Conservation (phyloP, 2,797 vertebrate species). For the Lophius americanus region DNA sequence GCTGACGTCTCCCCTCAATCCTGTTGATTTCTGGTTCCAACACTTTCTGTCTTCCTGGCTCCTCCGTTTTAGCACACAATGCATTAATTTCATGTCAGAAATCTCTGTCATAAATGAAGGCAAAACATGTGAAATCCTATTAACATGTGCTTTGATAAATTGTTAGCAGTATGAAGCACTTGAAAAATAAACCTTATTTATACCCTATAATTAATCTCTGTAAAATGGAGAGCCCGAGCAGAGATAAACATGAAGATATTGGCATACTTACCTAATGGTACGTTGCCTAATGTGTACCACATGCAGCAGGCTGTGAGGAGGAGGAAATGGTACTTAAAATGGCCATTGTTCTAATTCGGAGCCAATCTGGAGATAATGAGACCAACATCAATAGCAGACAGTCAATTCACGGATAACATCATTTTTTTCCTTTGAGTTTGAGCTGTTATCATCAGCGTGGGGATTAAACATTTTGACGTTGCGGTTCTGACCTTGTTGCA, state of each 20-base stretch:
- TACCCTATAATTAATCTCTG: constrained; percentile 40
- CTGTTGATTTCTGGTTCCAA: constrained; percentile 77
- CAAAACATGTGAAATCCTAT: neutral
- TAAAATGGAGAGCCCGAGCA: constrained; percentile 45
- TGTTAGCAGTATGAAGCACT: neutral
- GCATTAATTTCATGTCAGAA: neutral
- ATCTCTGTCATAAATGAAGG: neutral
- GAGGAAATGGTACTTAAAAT: constrained; percentile 79
- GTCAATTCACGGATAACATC: constrained; percentile 83
- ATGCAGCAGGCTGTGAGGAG: constrained; percentile 73
- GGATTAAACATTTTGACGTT: constrained; percentile 86
- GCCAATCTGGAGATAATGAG: constrained; percentile 86
- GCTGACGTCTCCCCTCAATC: constrained; percentile 65
- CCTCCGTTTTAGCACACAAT: constrained; percentile 48
- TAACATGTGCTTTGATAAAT: neutral
- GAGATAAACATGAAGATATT: constrained; percentile 70
- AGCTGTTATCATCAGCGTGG: constrained; percentile 84
- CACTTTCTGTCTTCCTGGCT: constrained; percentile 69
- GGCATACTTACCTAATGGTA: constrained; percentile 61
- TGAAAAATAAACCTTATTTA: constrained; percentile 5
- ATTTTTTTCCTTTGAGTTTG: constrained; percentile 68
- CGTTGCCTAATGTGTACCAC: constrained; percentile 78
- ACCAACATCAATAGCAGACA: constrained; percentile 86
- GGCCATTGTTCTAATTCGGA: constrained; percentile 85
- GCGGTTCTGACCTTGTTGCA: constrained; percentile 85